Evolutionary conservation across 2,797 vertebrate genomes (phyloP), one percentile per base, ranked within the genome.

Genomic region (Anomalospiza imberbis): DNA sequence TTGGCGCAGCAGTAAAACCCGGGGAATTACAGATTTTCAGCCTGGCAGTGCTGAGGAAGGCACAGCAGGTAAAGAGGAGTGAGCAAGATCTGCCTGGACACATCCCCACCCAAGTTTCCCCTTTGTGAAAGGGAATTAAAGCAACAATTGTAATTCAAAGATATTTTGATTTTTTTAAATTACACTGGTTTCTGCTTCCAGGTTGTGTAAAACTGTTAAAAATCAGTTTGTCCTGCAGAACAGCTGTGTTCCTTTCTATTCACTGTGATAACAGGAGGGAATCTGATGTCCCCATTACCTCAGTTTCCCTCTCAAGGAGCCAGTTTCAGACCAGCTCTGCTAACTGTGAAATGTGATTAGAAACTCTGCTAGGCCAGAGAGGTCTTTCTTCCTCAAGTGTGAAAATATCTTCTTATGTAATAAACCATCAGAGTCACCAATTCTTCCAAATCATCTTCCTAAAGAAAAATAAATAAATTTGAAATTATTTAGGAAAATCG

Each of bases 81-180:
- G 3, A 63, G 22, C 0, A 3, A 8, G 55, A 38, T 36, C 50
- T 55, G 9, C 25, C 36, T 53, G 29, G 74, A n/a, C 28, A 8
- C 5, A 2, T 15, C 78, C 62, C 24, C 7, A 6, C 13, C 3
- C 0, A 36, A 14, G 6, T 13, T 80, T 65, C 9, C 24, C 15
- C 60, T 70, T 25, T 4, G 2, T 16, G 38, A 82, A 51, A 73
- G 17, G 53, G 57, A 76, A 60, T 55, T 42, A 73, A 85, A 63
- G 5, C 29, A 63, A 8, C 4, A 1, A 0, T 67, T 61, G 8
- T 0, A 13, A 26, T 65, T 65, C 3, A 3, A 17, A 42, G 31
- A 6, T 12, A 32, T 13, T 70, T 70, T 62, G 11, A 29, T 89
- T 86, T 81, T 81, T 29, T 36, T 47, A 48, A 20, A 28, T n/a